Evolutionary conservation across 1,140 invertebrate genomes (phyloP), one percentile per base, ranked within the genome.

Genomic region (Amyelois transitella): DNA sequence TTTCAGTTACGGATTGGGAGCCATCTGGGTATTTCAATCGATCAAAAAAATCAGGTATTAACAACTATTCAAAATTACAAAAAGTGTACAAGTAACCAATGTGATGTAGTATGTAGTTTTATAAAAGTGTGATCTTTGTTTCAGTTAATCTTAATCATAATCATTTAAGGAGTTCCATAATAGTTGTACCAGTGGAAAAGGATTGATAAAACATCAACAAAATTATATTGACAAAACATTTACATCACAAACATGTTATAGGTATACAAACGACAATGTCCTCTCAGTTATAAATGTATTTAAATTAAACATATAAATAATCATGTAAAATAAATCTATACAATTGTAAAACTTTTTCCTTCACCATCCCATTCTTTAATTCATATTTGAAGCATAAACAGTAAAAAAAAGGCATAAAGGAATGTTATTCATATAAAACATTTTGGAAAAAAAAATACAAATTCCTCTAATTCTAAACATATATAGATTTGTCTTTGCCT

Each of bases 121-220:
- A 32, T 12, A 32, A 10, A 32, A 6, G 4, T 32, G 12, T 32
- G 7, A 10, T 38, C 2, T 14, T 38, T 38, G n/a, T 38, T 38
- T 38, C 32, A 38, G 32, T 14, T 38, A 14, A 38, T 38, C 12
- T n/a, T n/a, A n/a, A n/a, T n/a, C n/a, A n/a, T n/a, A n/a, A 14
- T 38, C 32, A 38, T 38, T 14, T 50, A 57, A 61, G 61, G 61
- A 60, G 53, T 19, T 64, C 64, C 18, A 49, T 77, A 18, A 77
- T 79, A 54, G 47, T 77, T 45, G 74, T 79, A 18, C 74, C 72
- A 53, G 60, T 70, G 28, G 68, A 79, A 62, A 60, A 72, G 69
- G 58, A 58, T 14, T n/a, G 17, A 38, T n/a, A 38, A 14, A n/a
- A n/a, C n/a, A n/a, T n/a, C n/a, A n/a, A 8, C 32, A 38, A 8